Conservation (phyloP, 2,113 vertebrate genomes). For the Falco punctatus region DNA sequence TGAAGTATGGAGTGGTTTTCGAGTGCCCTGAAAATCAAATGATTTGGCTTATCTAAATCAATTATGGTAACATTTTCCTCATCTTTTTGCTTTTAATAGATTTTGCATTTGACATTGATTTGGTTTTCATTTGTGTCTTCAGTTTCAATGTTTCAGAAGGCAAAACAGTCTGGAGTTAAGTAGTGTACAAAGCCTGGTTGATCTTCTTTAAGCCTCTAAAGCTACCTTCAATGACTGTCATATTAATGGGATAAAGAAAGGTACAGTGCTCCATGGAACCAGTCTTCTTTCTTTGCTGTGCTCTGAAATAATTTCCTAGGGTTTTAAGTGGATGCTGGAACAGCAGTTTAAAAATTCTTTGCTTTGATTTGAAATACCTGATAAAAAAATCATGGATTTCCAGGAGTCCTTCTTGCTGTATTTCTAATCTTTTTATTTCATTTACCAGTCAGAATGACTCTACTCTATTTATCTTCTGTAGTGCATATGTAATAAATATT, state of each 20-base stretch:
- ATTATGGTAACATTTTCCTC: neutral
- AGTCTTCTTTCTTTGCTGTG: neutral
- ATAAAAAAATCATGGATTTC: neutral
- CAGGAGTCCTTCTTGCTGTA: neutral
- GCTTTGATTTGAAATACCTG: neutral
- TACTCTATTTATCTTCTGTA: neutral
- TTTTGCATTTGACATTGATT: neutral
- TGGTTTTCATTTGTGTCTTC: neutral
- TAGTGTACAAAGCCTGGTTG: neutral
- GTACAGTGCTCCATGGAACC: neutral
- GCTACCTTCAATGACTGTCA: neutral
- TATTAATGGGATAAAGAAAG: neutral
- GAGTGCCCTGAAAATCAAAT: neutral
- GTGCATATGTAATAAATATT: neutral
- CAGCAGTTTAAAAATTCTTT: neutral
- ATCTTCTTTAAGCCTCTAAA: neutral
- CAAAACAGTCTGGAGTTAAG: slow-evolving; percentile 11
- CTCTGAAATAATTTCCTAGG: neutral
- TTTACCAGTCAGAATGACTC: neutral
- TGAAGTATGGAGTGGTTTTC: neutral
- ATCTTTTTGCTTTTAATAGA: neutral
- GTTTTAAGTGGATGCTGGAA: neutral
- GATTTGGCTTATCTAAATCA: neutral
- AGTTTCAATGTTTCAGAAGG: neutral
- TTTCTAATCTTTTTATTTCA: neutral